These are phyloP conservation scores for Patiria miniata DNA, from an alignment of 35 echinoderm and acorn worm species.

Conservation along the genomic window DNA sequence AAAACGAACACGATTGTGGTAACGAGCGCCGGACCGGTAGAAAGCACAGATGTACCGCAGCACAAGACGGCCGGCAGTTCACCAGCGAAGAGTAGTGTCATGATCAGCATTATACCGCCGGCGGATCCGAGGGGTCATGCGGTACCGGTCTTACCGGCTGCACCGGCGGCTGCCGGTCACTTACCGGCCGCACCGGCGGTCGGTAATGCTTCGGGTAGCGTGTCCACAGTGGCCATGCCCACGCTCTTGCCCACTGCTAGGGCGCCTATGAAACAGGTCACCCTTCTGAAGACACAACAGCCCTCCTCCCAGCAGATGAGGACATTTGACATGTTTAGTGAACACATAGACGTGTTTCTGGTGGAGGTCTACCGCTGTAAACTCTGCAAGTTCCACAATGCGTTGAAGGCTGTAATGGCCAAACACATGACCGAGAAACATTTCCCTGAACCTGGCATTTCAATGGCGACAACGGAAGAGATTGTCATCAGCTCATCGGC, in stretches of 20 bases:
- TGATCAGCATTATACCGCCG: too few species aligned
- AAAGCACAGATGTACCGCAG: too few species aligned
- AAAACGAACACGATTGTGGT: too few species aligned
- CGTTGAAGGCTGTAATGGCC: conserved; percentile 36
- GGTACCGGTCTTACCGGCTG: too few species aligned
- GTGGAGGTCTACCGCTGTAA: conserved; percentile 76
- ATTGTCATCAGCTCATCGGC: background rate
- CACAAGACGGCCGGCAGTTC: too few species aligned
- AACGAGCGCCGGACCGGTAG: too few species aligned
- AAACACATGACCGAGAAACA: conserved; percentile 49
- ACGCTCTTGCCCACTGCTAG: background rate
- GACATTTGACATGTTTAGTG: conserved; percentile 22
- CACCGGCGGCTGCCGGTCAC: too few species aligned
- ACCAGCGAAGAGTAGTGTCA: too few species aligned
- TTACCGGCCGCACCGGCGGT: too few species aligned
- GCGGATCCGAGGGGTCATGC: too few species aligned
- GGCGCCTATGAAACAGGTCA: background rate
- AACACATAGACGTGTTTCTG: conserved; percentile 60
- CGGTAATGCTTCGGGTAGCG: too few species aligned
- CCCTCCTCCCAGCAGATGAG: background rate
- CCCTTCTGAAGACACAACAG: background rate
- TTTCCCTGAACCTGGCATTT: background rate
- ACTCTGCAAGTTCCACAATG: conserved; percentile 59
- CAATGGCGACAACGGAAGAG: background rate
- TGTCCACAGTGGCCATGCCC: background rate